phyloP scores from a whole-genome alignment of 2,888 invertebrate species.

The Sphaerophoria rueppellii region DNA sequence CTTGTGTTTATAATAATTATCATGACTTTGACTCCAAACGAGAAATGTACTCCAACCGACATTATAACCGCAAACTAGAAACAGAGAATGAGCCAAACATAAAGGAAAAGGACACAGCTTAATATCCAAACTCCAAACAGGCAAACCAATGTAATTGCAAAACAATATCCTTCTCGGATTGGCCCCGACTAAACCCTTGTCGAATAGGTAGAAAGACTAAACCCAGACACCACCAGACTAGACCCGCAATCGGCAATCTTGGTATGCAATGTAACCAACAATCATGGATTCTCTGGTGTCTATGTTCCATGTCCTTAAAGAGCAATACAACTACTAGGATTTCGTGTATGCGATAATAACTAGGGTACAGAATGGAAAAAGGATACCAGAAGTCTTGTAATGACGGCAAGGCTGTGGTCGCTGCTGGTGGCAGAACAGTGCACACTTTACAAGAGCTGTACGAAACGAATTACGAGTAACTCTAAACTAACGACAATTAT shows the following conservation, averaged over 20 bases:
- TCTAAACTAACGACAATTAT: slow-evolving; percentile 10
- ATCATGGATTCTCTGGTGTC: slow-evolving; percentile 29
- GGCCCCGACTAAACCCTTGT: slow-evolving; percentile 28
- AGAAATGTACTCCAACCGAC: slow-evolving; percentile 35
- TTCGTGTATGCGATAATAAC: slow-evolving; percentile 28
- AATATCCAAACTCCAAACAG: slow-evolving; percentile 4
- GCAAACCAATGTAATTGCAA: slow-evolving; percentile 47
- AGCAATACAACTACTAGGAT: background rate
- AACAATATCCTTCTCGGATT: slow-evolving; percentile 53
- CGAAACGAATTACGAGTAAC: background rate
- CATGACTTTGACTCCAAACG: slow-evolving; percentile 3
- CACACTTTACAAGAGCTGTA: too few relatives aligned
- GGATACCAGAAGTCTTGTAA: slow-evolving; percentile 3
- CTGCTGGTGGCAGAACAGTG: background rate
- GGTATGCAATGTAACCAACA: slow-evolving; percentile 31
- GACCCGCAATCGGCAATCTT: slow-evolving; percentile 30
- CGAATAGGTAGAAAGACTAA: background rate
- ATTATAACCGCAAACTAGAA: slow-evolving; percentile 49
- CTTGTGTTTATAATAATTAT: background rate
- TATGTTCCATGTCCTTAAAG: slow-evolving; percentile 6
- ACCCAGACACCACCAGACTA: background rate
- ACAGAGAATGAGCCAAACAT: slow-evolving; percentile 40
- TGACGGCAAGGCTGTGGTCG: background rate
- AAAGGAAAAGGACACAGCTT: slow-evolving; percentile 14
- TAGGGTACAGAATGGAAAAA: background rate